Evolutionary conservation across 2,888 invertebrate genomes (phyloP), one percentile per base, ranked within the genome.

Genomic region (Chaetogeoica ovagalla): DNA sequence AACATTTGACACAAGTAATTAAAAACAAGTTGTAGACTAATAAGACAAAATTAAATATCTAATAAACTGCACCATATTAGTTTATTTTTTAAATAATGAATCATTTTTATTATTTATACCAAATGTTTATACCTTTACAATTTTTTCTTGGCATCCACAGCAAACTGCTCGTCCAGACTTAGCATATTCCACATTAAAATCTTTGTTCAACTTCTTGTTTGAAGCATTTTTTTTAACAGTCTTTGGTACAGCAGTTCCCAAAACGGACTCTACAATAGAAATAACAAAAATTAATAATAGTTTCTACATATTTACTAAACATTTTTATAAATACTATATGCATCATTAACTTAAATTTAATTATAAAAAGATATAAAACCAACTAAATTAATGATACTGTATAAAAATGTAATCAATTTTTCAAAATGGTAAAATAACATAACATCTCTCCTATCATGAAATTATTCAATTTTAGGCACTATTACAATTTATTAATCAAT

Each of bases 101-200:
- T 23, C 19, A 74, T 11, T 17, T 48, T 15, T 13, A 73, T 48
- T 21, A 74, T 55, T 9, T 63, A 39, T 8, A 66, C 43, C 21
- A 43, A 59, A 59, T 48, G 48, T 23, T 15, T 17, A 21, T 71
- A 83, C 83, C 57, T 95, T 94, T 81, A 90, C 88, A 84, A 98
- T 96, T 85, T 92, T 94, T 82, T 91, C 91, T 83, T 94, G 92
- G 87, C 97, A 98, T 0, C 92, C 94, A 82, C 90, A 88, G 85
- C 97, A 98, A 19, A 88, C 88, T 48, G 96, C 92, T 73, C 94
- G 88, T 83, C 91, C 91, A 2, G 94, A 94, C 85, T 95, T 96
- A 0, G 97, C 91, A 87, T 96, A 95, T 85, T 96, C 96, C 19
- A 94, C 89, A 8, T 86, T 86, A 85, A 91, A 97, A 86, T 96